Conservation (phyloP, 2,888 invertebrate species). For the Oxytorus armatus region DNA sequence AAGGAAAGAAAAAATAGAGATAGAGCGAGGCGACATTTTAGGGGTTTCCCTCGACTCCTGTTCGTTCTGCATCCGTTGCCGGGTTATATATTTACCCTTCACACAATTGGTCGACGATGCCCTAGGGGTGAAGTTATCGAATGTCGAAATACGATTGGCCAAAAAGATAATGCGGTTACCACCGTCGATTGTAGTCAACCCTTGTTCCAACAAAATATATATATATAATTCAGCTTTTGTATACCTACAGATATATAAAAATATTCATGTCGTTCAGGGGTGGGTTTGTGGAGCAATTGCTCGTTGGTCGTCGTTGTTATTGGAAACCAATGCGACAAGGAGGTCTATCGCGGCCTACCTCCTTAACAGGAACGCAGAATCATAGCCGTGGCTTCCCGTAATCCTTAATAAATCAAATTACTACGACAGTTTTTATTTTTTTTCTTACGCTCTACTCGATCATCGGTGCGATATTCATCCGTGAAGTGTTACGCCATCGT, state of each 20-base stretch:
- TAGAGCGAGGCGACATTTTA: not conserved
- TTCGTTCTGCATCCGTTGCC: constrained; percentile 2
- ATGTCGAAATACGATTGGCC: not conserved
- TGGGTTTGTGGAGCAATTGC: constrained; percentile 1
- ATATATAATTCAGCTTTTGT: too few relatives aligned
- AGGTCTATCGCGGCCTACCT: constrained; percentile 76
- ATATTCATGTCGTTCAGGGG: not conserved
- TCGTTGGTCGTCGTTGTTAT: constrained; percentile 65
- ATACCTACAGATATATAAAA: not conserved
- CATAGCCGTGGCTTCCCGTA: constrained; percentile 65
- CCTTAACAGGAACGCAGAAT: constrained; percentile 78
- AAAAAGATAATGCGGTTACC: too few relatives aligned
- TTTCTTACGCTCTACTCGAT: constrained; percentile 8
- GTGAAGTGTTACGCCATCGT: too few relatives aligned
- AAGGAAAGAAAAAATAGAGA: not conserved
- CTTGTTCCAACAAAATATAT: not conserved
- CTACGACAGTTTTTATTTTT: constrained; percentile 10
- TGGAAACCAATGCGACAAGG: constrained; percentile 77
- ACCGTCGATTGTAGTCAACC: not conserved
- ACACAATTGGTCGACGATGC: constrained; percentile 10
- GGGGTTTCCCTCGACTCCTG: constrained; percentile 29
- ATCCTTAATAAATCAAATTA: constrained; percentile 64
- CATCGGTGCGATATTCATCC: too few relatives aligned
- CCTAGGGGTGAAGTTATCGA: not conserved
- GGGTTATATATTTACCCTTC: not conserved